Evolutionary conservation across 2,797 vertebrate genomes (phyloP), one percentile per base, ranked within the genome.

Genomic region (Sebastes trivittatus): DNA sequence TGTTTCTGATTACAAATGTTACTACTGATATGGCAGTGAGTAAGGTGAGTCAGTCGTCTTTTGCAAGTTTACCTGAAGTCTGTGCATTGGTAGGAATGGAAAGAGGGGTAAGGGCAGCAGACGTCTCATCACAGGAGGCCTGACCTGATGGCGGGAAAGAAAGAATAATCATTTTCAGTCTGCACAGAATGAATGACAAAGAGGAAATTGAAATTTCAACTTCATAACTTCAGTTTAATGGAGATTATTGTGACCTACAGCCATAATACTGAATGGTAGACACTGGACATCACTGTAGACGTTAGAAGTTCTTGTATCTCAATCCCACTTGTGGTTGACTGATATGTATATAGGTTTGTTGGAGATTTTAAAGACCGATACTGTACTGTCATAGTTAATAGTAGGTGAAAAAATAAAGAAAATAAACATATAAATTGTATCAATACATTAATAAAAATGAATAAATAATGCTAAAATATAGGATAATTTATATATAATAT

Each of bases 61-160:
- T 55, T n/a, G 10, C 11, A 58, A 20, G 18, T 71, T 77, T 85
- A 93, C 89, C 89, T 83, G 52, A 36, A 9, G 71, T 56, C 8
- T 30, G 72, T 52, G 22, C 2, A 34, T 60, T 36, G 38, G 70
- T 18, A 30, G 83, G 6, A 25, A 3, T 16, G 4, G 54, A 8
- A 36, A 14, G 4, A 58, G 1, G 1, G 2, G 77, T 13, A n/a
- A 64, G 18, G 30, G 69, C 2, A n/a, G 64, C 6, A 20, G 73
- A 7, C 8, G 29, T 78, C 0, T 65, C 27, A 42, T 30, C 54
- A 72, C 72, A 83, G 52, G 78, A 80, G 22, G 52, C 55, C 27
- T 79, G 79, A 74, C 75, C 89, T 92, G 65, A 80, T 42, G 20
- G 23, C 11, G 7, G 34, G 7, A 14, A 42, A 79, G 4, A 77